These are phyloP conservation scores for Sipha flava DNA, from an alignment of 1,140 invertebrate genomes.

Conservation along the genomic window DNA sequence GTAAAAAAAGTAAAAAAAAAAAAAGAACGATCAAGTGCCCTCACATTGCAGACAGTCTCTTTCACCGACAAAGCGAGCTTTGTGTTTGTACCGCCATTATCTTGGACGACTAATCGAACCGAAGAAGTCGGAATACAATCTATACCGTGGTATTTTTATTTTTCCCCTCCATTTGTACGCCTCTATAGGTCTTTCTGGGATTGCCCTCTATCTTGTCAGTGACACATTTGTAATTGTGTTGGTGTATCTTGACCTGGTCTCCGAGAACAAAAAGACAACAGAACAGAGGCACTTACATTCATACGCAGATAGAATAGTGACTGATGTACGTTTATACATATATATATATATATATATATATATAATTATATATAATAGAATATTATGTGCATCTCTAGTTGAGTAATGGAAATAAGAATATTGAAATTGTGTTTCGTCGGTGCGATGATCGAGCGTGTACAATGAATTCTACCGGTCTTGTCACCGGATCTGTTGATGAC, in stretches of 20 bases:
- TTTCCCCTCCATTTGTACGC: neutral
- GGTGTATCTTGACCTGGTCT: neutral
- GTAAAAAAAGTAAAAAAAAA: neutral
- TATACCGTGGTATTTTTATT: neutral
- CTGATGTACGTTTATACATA: neutral
- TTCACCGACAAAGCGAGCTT: constrained; percentile 21
- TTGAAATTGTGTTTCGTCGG: neutral
- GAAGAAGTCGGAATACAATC: constrained; percentile 21
- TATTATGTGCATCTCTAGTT: neutral
- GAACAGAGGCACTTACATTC: neutral
- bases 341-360: neutral
- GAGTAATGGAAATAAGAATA: neutral
- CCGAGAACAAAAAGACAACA: neutral
- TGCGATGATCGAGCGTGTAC: neutral
- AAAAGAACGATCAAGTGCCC: constrained; percentile 8
- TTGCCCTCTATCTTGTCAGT: neutral
- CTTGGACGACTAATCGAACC: constrained; percentile 23
- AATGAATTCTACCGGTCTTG: neutral
- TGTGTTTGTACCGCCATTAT: constrained; percentile 26
- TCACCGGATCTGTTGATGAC: neutral
- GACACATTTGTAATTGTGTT: constrained; percentile 7
- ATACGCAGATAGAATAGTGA: neutral
- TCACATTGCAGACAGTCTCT: constrained; percentile 13
- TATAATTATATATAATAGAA: neutral
- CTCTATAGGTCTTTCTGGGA: neutral